phyloP scores from a whole-genome alignment of 2,888 invertebrate genomes.

The Meteorus colon region DNA sequence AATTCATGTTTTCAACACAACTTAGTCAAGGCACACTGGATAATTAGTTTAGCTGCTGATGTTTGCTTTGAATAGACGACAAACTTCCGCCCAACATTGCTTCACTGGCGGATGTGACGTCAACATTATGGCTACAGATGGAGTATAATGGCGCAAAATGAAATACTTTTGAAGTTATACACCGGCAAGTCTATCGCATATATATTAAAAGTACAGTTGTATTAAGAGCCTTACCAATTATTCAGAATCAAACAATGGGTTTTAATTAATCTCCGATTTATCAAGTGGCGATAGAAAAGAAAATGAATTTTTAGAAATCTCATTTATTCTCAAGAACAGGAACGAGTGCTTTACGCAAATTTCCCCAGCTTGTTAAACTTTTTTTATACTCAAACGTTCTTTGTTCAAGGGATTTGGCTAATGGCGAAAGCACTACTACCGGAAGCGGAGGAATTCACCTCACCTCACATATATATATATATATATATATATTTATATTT shows the following conservation, averaged over 20 bases:
- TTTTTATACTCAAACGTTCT: not conserved
- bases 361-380: not conserved
- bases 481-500: not conserved
- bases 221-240: not conserved
- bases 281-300: not conserved
- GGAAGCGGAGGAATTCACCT: not conserved
- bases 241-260: not conserved
- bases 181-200: not conserved
- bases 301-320: not conserved
- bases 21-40: not conserved
- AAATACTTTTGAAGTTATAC: constrained; percentile 11
- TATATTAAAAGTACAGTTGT: not conserved
- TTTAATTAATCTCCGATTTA: not conserved
- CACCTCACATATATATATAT: not conserved
- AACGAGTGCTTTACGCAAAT: not conserved
- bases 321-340: not conserved
- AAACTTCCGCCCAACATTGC: constrained; percentile 14
- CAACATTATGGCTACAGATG: not conserved
- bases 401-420: constrained; percentile 16
- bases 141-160: not conserved
- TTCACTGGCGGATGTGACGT: not conserved
- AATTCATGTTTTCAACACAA: constrained; percentile 3
- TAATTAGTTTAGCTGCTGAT: constrained; percentile 28
- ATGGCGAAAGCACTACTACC: constrained; percentile 1
- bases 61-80: constrained; percentile 23